These are phyloP conservation scores for Stramonita haemastoma DNA, from an alignment of 2,888 invertebrate genomes.

Conservation along the genomic window DNA sequence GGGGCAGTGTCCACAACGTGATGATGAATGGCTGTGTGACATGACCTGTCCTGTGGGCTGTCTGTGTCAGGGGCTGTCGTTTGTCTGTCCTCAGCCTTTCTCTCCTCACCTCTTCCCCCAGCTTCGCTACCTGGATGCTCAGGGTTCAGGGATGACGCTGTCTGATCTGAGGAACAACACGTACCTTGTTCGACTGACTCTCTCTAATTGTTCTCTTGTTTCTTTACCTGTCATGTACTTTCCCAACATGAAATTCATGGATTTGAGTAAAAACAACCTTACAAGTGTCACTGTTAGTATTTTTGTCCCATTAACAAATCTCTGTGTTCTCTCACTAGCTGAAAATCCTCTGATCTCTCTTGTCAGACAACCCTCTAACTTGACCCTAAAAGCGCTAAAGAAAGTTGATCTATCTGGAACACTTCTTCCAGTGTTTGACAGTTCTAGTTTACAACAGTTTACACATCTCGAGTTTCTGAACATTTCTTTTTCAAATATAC, in stretches of 20 bases:
- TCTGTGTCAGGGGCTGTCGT: slow-evolving; percentile 31
- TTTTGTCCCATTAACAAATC: background rate
- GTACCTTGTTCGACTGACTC: background rate
- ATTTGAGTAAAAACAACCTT: slow-evolving; percentile 14
- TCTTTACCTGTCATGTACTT: background rate
- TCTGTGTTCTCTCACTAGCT: background rate
- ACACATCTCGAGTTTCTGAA: background rate
- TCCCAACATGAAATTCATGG: background rate
- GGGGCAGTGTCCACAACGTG: slow-evolving; percentile 29
- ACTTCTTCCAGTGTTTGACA: background rate
- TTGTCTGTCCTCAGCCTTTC: slow-evolving; percentile 21
- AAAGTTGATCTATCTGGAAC: slow-evolving; percentile 12
- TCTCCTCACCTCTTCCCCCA: background rate
- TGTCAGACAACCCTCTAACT: too few species aligned
- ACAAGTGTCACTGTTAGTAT: background rate
- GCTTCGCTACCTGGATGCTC: slow-evolving; percentile 34
- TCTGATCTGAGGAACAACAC: background rate
- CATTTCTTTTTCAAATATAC: background rate
- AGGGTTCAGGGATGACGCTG: slow-evolving; percentile 8
- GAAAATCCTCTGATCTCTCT: background rate
- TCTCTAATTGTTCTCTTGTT: background rate
- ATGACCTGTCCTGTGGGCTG: slow-evolving; percentile 33
- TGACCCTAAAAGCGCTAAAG: background rate
- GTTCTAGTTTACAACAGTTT: background rate
- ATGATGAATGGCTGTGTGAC: slow-evolving; percentile 32